Base-by-base conservation (phyloP, 2,888 invertebrate species). In the Agapetus fuscipes region DNA sequence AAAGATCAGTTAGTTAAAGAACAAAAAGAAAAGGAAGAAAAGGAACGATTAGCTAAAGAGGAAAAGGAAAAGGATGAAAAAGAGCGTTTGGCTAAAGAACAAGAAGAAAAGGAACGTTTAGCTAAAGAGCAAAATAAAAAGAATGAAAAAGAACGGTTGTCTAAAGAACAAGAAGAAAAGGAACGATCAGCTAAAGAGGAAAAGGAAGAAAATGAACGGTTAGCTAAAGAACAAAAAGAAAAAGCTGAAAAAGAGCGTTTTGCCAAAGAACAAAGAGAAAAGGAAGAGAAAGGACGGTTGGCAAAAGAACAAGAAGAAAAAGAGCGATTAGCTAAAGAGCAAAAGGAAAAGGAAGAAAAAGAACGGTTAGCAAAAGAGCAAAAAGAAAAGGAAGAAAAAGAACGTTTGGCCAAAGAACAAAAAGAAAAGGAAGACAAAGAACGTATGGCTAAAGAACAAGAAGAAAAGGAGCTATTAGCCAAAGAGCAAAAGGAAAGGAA, bases 41-140 rank as follows among this genome's bases (percentile, higher is more conserved):
- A 42, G 42, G 35, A 43, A 47, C 24, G 45, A 48, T 39, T 46
- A 43, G 36, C 44, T 41, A 14, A 43, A 34, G 37, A 32, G 38
- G 20, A n/a, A 5, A 30, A 10, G 13, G 14, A 31, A 15, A 24
- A 15, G 31, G 35, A 43, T 25, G 34, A 32, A 38, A 45, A 39
- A 28, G 34, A 47, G 31, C 37, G 44, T 35, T 30, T 31, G 26
- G 37, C 41, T 34, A 30, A 14, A 10, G 30, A 30, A 29, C 39
- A 46, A 30, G 37, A 41, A 30, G 34, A 44, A 30, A 34, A 47
- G 45, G 36, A 41, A 14, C 34, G 7, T 30, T 7, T 7, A 28
- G 28, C 42, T 25, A 32, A 35, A 28, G 11, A 30, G 11, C 2
- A 10, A 15, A 30, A 20, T 3, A 13, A 11, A 13, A 10, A 2